Conservation (phyloP, 2,888 invertebrate genomes). For the Zygogramma bicolorata region DNA sequence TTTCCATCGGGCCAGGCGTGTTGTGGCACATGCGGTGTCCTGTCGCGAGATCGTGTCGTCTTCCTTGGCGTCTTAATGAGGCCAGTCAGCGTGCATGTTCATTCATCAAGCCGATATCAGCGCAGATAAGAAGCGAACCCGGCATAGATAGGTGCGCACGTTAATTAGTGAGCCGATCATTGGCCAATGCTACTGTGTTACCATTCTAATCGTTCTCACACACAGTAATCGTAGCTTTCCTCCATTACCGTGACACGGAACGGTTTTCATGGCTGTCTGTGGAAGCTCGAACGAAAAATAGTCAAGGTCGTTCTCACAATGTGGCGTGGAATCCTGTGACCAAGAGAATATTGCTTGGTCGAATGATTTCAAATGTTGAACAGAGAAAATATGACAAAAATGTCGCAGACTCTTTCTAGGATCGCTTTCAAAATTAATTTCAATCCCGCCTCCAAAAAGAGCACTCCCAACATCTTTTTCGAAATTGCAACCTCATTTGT, state of each 20-base stretch:
- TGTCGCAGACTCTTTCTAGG: too few relatives aligned
- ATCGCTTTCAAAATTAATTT: too few relatives aligned
- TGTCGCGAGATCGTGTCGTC: constrained; percentile 8
- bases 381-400: too few relatives aligned
- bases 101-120: constrained; percentile 10
- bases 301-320: neutral
- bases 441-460: too few relatives aligned
- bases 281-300: neutral
- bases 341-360: too few relatives aligned
- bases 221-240: constrained; percentile 5
- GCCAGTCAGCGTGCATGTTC: constrained; percentile 13
- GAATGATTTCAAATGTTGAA: too few relatives aligned
- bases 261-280: neutral
- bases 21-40: constrained; percentile 9
- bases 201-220: constrained; percentile 13
- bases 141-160: constrained; percentile 13
- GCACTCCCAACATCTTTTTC: too few relatives aligned
- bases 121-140: constrained; percentile 2
- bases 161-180: constrained; percentile 9
- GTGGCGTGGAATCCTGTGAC: too few relatives aligned
- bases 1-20: neutral
- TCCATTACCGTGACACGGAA: constrained; percentile 4
- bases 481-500: too few relatives aligned
- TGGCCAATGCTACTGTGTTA: constrained; percentile 13
- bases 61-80: constrained; percentile 13